Conservation (phyloP, 2,797 vertebrate species). For the Pelodytes ibericus region DNA sequence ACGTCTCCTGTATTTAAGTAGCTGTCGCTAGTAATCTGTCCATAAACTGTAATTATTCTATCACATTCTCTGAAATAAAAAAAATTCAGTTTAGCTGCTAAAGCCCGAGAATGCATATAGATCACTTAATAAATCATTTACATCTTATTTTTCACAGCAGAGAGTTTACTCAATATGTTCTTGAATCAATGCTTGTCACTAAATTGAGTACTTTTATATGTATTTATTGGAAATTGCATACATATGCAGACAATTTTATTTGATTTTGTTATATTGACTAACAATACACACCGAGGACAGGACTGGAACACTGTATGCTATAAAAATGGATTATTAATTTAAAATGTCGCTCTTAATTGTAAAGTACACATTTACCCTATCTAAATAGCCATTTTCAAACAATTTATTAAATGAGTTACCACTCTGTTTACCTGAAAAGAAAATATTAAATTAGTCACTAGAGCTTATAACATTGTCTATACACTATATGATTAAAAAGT, state of each 20-base stretch:
- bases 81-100: constrained; percentile 25
- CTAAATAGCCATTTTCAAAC: not conserved
- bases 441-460: no score
- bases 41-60: constrained; percentile 46
- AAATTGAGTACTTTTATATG: constrained; percentile 42
- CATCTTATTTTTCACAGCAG: not conserved
- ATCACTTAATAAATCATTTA: constrained; percentile 32
- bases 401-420: not conserved
- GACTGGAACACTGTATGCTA: not conserved
- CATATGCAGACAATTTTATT: constrained; percentile 27
- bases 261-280: constrained; percentile 14
- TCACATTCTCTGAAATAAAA: constrained; percentile 23
- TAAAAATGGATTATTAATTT: not conserved
- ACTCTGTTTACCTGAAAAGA: no score
- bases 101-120: not conserved
- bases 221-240: constrained; percentile 19
- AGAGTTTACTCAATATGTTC: constrained; percentile 28
- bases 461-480: no score
- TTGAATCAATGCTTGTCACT: constrained; percentile 45
- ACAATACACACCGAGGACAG: not conserved
- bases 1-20: not conserved
- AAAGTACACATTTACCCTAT: not conserved
- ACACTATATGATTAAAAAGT: no score
- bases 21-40: constrained; percentile 19
- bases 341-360: not conserved